Conservation (phyloP, 2,888 invertebrate species). For the Netelia fuscicornis region DNA sequence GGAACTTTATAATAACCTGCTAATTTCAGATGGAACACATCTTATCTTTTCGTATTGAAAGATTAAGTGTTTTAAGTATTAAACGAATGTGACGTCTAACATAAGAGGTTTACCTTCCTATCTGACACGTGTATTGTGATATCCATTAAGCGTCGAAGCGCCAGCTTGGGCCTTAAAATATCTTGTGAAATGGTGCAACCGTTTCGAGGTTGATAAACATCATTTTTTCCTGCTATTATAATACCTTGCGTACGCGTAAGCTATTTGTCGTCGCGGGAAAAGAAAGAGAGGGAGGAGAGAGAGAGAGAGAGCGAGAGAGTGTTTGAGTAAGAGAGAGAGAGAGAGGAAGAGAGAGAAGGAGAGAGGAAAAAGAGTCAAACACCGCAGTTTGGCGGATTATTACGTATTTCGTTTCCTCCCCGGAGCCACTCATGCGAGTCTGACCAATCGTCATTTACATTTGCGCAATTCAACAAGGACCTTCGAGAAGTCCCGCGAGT, state of each 20-base stretch:
- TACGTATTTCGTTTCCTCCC: conserved; percentile 10
- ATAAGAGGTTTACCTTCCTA: neutral
- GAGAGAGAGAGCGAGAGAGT: neutral
- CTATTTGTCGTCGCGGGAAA: neutral
- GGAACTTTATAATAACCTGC: too few species aligned
- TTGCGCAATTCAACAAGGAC: conserved; percentile 11
- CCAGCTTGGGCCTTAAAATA: neutral
- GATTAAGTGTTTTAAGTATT: too few species aligned
- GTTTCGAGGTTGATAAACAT: neutral
- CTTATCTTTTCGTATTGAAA: too few species aligned
- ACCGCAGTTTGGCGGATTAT: neutral
- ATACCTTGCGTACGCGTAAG: conserved; percentile 8
- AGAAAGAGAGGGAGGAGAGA: neutral
- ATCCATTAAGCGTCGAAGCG: neutral
- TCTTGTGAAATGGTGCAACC: neutral
- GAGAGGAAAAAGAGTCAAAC: neutral
- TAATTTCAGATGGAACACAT: too few species aligned
- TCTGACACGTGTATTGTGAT: neutral
- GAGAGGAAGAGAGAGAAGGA: neutral
- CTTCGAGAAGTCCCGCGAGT: conserved; percentile 11
- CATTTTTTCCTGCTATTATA: conserved; percentile 14
- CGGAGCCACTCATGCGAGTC: neutral
- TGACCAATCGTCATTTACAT: conserved; percentile 25
- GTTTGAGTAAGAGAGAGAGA: neutral
- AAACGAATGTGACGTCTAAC: neutral